Percentiles rank a stretch among this genome's conserved stretches.
Evolutionary conservation across 2,113 vertebrate genomes (phyloP).

Genomic region (Apeltes quadracus): DNA sequence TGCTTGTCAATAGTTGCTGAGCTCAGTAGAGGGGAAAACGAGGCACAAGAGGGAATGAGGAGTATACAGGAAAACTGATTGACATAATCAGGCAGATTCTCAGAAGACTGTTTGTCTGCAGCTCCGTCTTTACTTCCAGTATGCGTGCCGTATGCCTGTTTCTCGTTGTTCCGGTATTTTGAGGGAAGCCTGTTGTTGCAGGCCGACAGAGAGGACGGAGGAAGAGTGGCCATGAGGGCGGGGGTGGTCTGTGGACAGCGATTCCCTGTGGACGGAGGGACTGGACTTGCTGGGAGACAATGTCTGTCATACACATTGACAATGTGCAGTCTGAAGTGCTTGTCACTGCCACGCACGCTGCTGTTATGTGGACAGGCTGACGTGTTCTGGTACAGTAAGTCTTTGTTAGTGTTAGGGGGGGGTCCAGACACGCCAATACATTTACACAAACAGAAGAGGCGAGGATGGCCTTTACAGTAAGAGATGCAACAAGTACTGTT

Average conservation of each 20-base stretch:
- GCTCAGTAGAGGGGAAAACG: slow-evolving; percentile 20
- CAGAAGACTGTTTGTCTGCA: not conserved
- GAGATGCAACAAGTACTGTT: slow-evolving; percentile 2
- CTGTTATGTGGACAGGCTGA: slow-evolving; percentile 55
- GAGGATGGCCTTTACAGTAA: slow-evolving; percentile 16
- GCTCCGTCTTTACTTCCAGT: not conserved
- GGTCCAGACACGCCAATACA: slow-evolving; percentile 7
- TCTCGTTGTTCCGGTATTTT: not conserved
- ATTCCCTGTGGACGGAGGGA: slow-evolving; percentile 33
- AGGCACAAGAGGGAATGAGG: not conserved
- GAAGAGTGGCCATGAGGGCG: not conserved
- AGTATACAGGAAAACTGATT: slow-evolving; percentile 3
- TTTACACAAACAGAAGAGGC: slow-evolving; percentile 2
- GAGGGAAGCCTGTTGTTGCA: not conserved
- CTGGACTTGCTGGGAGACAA: slow-evolving; percentile 19
- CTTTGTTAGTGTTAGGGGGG: slow-evolving; percentile 50
- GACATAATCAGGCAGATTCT: not conserved
- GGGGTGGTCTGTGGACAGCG: slow-evolving; percentile 28
- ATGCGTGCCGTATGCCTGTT: not conserved
- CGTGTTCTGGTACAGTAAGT: slow-evolving; percentile 53
- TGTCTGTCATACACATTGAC: slow-evolving; percentile 47
- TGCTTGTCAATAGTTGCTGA: slow-evolving; percentile 30
- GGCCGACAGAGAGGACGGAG: slow-evolving; percentile 1
- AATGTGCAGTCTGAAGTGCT: slow-evolving; percentile 51
- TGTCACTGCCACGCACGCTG: slow-evolving; percentile 59